These are phyloP conservation scores for Oophaga sylvatica DNA, from an alignment of 2,797 vertebrate species.

Conservation along the genomic window DNA sequence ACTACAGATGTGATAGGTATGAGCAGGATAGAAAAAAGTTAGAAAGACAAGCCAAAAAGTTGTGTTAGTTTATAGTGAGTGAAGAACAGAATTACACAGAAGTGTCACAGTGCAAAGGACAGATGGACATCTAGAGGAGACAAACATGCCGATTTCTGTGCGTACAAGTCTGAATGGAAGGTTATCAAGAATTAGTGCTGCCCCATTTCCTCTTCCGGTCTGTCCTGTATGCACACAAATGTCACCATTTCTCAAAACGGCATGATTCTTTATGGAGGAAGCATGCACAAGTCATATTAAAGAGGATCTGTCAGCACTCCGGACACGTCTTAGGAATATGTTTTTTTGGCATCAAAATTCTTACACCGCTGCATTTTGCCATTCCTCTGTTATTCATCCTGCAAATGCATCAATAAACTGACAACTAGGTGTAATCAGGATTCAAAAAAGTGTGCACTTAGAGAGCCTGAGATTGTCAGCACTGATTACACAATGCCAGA, in stretches of 20 bases:
- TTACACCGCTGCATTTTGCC: too few species aligned
- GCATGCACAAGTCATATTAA: too few species aligned
- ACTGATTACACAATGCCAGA: too few species aligned
- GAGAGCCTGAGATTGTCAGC: too few species aligned
- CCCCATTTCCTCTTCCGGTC: conserved; percentile 4
- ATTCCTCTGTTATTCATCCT: too few species aligned
- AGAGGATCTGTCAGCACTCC: too few species aligned
- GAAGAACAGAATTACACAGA: conserved; percentile 56
- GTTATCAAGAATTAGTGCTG: conserved; percentile 23
- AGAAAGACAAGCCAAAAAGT: conserved; percentile 71
- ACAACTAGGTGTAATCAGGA: too few species aligned
- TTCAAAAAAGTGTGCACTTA: too few species aligned
- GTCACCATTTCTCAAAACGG: background rate
- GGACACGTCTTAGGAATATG: too few species aligned
- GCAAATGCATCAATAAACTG: too few species aligned
- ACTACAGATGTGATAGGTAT: conserved; percentile 85
- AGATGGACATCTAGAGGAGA: conserved; percentile 43
- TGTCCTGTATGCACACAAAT: background rate
- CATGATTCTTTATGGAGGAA: background rate
- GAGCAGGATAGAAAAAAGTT: conserved; percentile 77
- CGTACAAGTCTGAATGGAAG: background rate
- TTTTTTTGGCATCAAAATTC: too few species aligned
- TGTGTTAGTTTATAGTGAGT: conserved; percentile 76
- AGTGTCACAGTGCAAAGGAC: conserved; percentile 39
- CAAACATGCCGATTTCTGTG: conserved; percentile 4